These are phyloP conservation scores for Tinea pellionella DNA, from an alignment of 2,888 invertebrate genomes.

Conservation along the genomic window DNA sequence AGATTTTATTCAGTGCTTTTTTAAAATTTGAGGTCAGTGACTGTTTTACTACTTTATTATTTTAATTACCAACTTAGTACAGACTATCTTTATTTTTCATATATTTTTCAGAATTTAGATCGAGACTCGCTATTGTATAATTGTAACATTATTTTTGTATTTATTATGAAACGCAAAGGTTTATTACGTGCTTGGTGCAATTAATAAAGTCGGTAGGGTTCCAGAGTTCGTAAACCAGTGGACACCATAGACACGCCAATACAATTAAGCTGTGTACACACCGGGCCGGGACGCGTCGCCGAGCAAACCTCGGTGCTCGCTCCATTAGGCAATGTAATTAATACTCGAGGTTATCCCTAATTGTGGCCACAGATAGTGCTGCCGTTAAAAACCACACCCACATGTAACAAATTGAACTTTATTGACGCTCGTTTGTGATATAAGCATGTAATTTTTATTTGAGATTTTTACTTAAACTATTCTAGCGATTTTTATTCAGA, in stretches of 20 bases:
- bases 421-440: background rate
- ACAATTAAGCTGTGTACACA: conserved; percentile 39
- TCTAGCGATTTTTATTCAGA: background rate
- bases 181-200: background rate
- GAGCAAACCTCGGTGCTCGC: conserved; percentile 38
- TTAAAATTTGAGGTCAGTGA: background rate
- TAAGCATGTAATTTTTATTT: background rate
- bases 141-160: background rate
- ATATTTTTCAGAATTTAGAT: background rate
- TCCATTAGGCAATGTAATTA: conserved; percentile 66
- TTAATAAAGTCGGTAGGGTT: background rate
- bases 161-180: background rate
- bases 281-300: conserved; percentile 34
- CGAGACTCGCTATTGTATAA: background rate
- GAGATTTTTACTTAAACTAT: background rate
- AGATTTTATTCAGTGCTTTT: background rate
- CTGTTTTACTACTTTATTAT: background rate
- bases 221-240: conserved; percentile 4
- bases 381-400: conserved; percentile 47
- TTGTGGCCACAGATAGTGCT: conserved; percentile 51
- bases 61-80: background rate
- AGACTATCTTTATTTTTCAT: background rate
- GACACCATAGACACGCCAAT: conserved; percentile 6
- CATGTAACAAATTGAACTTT: conserved; percentile 15
- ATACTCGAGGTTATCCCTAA: conserved; percentile 58